Conservation (phyloP, 2,113 vertebrate genomes). For the Menidia beryllina region DNA sequence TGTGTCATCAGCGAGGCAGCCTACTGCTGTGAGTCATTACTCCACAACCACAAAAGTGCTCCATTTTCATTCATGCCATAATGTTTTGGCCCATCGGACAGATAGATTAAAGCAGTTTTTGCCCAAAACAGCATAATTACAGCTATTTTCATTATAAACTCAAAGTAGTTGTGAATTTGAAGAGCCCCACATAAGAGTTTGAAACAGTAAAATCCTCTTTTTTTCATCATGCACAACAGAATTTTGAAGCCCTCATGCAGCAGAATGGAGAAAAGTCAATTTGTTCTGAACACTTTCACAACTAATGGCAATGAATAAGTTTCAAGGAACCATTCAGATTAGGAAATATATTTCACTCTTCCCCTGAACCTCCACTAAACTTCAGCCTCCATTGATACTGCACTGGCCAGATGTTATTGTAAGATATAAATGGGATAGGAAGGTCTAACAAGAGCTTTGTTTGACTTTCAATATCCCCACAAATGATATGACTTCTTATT, state of each 20-base stretch:
- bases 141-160: constrained; percentile 51
- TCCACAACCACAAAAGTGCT: constrained; percentile 57
- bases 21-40: constrained; percentile 61
- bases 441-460: no score
- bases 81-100: constrained; percentile 49
- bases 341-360: no score
- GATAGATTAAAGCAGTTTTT: constrained; percentile 56
- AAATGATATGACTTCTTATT: no score
- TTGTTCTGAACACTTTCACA: constrained; percentile 27
- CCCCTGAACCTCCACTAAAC: no score
- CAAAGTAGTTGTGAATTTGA: constrained; percentile 36
- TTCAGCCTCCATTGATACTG: no score
- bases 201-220: constrained; percentile 46
- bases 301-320: background rate
- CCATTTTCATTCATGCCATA: constrained; percentile 62
- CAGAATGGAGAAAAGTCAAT: constrained; percentile 25
- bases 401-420: no score
- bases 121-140: constrained; percentile 55
- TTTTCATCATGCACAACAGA: constrained; percentile 27
- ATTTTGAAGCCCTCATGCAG: constrained; percentile 14
- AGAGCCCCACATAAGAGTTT: constrained; percentile 31
- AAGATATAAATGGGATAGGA: no score
- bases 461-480: no score
- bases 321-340: no score
- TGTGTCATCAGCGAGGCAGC: constrained; percentile 56